Percentiles rank a stretch among this genome's conserved stretches.
phyloP scores from a whole-genome alignment of 2,888 invertebrate genomes.

The Atrina japonica region DNA sequence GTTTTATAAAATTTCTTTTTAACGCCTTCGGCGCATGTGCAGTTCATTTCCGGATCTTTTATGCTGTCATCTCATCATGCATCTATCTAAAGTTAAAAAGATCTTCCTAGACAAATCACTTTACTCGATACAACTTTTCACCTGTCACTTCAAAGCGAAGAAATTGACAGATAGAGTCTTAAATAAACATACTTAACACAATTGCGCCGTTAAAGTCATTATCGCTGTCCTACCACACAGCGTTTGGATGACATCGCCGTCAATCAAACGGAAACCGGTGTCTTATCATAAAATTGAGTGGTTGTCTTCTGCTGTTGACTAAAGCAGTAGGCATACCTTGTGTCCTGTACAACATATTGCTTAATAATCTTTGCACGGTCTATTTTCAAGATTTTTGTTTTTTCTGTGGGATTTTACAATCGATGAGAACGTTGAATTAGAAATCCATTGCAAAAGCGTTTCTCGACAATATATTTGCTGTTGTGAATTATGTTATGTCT shows the following conservation, averaged over 20 bases:
- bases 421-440: too few species aligned
- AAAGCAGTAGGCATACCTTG: too few species aligned
- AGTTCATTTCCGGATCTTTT: background rate
- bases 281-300: too few species aligned
- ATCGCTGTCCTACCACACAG: slow-evolving; percentile 32
- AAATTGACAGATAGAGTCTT: slow-evolving; percentile 37
- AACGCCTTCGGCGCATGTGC: slow-evolving; percentile 22
- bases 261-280: slow-evolving; percentile 23
- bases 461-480: too few species aligned
- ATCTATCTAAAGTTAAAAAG: background rate
- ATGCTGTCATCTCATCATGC: too few species aligned
- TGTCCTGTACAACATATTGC: too few species aligned
- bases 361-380: too few species aligned
- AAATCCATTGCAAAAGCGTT: too few species aligned
- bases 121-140: slow-evolving; percentile 27
- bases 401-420: slow-evolving; percentile 16
- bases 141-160: slow-evolving; percentile 45
- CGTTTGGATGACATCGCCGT: slow-evolving; percentile 37
- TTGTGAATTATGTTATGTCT: too few species aligned
- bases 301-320: too few species aligned
- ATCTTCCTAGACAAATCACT: slow-evolving; percentile 21
- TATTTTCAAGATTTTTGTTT: slow-evolving; percentile 5
- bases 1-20: background rate
- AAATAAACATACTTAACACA: slow-evolving; percentile 48
- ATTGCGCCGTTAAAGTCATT: slow-evolving; percentile 44